Conservation (phyloP, 2,797 vertebrate species). For the Carapus acus region DNA sequence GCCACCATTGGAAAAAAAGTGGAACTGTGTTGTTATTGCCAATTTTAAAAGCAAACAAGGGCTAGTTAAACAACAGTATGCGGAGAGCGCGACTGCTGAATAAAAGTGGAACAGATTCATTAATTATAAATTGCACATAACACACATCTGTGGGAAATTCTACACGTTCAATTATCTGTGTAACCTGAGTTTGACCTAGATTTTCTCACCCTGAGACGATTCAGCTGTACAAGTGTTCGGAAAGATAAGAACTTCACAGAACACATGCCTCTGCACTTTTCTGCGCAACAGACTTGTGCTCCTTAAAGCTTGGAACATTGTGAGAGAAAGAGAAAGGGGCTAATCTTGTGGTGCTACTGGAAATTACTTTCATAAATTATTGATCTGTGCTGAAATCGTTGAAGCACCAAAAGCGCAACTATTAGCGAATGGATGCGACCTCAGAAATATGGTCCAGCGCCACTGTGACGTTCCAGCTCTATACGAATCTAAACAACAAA, state of each 20-base stretch:
- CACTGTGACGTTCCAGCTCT: conserved; percentile 1
- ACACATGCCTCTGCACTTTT: conserved; percentile 14
- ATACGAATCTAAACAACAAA: not conserved
- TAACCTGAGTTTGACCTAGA: conserved; percentile 43
- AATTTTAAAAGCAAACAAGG: conserved; percentile 16
- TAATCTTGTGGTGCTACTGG: conserved; percentile 14
- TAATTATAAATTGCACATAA: conserved; percentile 29
- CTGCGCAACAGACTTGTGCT: no score
- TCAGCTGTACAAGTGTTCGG: conserved; percentile 23
- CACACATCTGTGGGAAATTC: conserved; percentile 30
- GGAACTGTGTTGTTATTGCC: not conserved
- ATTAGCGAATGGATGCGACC: not conserved
- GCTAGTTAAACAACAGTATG: conserved; percentile 5
- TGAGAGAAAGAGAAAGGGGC: conserved; percentile 10
- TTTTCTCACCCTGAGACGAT: conserved; percentile 38
- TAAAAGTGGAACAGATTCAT: conserved; percentile 20
- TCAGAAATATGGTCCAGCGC: not conserved
- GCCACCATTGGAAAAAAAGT: conserved; percentile 18
- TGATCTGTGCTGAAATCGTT: conserved; percentile 3
- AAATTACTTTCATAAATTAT: conserved; percentile 1
- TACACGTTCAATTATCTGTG: conserved; percentile 30
- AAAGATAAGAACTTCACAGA: conserved; percentile 33
- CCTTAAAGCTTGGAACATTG: not conserved
- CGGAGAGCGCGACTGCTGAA: conserved; percentile 3
- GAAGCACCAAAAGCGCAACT: conserved; percentile 6